phyloP scores from a whole-genome alignment of 2,888 invertebrate genomes.

The Pyrrhia umbra region DNA sequence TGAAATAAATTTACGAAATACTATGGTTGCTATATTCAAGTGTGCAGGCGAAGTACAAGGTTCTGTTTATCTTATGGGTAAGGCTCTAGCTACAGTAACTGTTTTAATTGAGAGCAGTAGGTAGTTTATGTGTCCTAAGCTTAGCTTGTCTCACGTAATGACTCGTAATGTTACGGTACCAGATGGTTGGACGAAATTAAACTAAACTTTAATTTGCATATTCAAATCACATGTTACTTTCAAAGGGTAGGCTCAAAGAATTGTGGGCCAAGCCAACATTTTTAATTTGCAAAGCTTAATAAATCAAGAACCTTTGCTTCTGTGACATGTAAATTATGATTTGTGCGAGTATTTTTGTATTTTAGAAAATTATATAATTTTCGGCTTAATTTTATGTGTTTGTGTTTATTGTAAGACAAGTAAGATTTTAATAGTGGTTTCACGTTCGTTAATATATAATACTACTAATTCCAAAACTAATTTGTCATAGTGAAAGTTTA shows the following conservation, averaged over 20 bases:
- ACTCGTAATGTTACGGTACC: slow-evolving; percentile 39
- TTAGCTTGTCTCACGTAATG: slow-evolving; percentile 20
- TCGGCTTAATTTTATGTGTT: too few relatives aligned
- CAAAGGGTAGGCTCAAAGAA: slow-evolving; percentile 36
- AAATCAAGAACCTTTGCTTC: not conserved
- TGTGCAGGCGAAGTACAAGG: too few relatives aligned
- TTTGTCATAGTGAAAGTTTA: too few relatives aligned
- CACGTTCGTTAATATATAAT: too few relatives aligned
- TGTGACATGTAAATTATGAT: not conserved
- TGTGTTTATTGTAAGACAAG: too few relatives aligned
- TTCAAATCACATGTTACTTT: slow-evolving; percentile 60
- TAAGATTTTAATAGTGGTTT: too few relatives aligned
- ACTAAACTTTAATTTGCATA: slow-evolving; percentile 67
- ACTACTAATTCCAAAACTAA: too few relatives aligned
- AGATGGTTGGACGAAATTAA: slow-evolving; percentile 66
- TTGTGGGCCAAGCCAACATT: slow-evolving; percentile 1
- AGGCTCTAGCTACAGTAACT: not conserved
- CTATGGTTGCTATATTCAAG: too few relatives aligned
- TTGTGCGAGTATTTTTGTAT: not conserved
- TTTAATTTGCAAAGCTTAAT: slow-evolving; percentile 15
- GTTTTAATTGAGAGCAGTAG: slow-evolving; percentile 3
- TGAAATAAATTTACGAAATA: too few relatives aligned
- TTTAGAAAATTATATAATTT: too few relatives aligned
- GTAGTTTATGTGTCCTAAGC: slow-evolving; percentile 11
- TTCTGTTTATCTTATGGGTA: not conserved